Evolutionary conservation across 2,797 vertebrate species (phyloP).

Genomic region (Danionella dracula): DNA sequence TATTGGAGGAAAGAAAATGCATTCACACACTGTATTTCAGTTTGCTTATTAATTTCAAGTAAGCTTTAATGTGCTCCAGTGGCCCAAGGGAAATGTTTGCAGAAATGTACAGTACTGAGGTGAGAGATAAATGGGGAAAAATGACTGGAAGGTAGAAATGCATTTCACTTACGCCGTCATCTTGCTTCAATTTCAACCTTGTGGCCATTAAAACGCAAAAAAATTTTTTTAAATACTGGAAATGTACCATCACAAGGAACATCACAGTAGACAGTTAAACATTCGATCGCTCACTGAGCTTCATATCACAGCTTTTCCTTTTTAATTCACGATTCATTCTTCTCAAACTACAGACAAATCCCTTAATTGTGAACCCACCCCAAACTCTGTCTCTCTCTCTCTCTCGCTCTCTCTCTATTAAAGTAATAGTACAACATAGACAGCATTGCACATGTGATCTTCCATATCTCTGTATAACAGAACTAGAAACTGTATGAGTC

Average conservation of each 20-base stretch:
- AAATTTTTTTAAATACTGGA: constrained; percentile 72
- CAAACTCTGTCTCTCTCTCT: constrained; percentile 49
- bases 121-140: constrained; percentile 1
- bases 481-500: constrained; percentile 76
- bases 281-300: constrained; percentile 44
- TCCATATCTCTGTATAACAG: constrained; percentile 77
- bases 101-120: constrained; percentile 41
- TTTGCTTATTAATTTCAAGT: constrained; percentile 69
- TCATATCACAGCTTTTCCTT: constrained; percentile 61
- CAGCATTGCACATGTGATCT: constrained; percentile 81
- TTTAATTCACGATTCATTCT: constrained; percentile 5
- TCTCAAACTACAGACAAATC: constrained; percentile 51
- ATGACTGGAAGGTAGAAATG: background rate
- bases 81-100: constrained; percentile 64
- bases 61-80: constrained; percentile 83
- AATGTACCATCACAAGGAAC: constrained; percentile 71
- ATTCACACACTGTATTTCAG: constrained; percentile 23
- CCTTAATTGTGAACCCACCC: constrained; percentile 66
- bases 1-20: background rate
- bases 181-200: constrained; percentile 63
- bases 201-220: constrained; percentile 76
- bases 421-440: constrained; percentile 80
- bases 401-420: too few species aligned
- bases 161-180: constrained; percentile 42
- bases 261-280: constrained; percentile 45